A percentile compares a stretch with the other conserved stretches of the same genome.
Conservation (phyloP, 1,140 invertebrate genomes). For the Procambarus virginalis region DNA sequence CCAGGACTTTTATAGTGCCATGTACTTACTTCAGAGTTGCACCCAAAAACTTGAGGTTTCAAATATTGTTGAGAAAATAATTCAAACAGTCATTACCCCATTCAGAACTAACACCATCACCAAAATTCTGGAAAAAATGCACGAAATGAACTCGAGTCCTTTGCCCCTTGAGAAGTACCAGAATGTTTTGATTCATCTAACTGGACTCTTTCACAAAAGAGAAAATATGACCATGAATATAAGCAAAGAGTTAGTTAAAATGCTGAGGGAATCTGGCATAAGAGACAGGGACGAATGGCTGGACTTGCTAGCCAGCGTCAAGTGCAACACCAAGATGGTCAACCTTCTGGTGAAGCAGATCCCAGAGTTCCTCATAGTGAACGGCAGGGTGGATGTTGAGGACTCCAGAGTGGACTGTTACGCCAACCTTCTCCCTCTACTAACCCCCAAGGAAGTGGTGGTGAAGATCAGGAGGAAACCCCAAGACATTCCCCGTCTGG, state of each 20-base stretch:
- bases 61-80: background rate
- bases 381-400: background rate
- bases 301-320: constrained; percentile 9
- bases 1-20: constrained; percentile 34
- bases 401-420: background rate
- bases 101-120: background rate
- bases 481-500: background rate
- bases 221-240: background rate
- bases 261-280: constrained; percentile 10
- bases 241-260: background rate
- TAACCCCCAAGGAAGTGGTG: background rate
- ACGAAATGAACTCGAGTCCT: background rate
- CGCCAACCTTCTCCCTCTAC: background rate
- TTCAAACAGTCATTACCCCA: too few species aligned
- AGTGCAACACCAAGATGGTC: background rate
- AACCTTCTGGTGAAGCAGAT: background rate
- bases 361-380: background rate
- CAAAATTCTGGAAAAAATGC: background rate
- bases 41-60: background rate
- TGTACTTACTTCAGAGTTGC: background rate
- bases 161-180: constrained; percentile 9
- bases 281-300: constrained; percentile 13
- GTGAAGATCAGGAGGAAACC: background rate
- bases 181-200: constrained; percentile 31
- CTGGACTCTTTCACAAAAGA: background rate